Percentiles rank a stretch among this genome's conserved stretches.
Evolutionary conservation across 1,140 invertebrate species (phyloP).

Genomic region (Vanessa atalanta): DNA sequence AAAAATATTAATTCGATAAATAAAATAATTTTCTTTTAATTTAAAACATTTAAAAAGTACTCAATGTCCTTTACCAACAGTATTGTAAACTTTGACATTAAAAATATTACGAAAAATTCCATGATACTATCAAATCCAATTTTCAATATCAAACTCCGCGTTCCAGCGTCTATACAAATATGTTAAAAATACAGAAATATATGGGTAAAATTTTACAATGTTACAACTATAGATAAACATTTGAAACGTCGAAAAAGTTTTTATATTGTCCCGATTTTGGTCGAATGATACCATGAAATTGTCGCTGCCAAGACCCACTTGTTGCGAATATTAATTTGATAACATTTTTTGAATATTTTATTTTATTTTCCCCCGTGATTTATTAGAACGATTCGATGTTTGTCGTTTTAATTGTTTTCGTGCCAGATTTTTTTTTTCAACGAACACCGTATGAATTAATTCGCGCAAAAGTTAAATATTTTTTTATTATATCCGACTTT

Average conservation of each 20-base stretch:
- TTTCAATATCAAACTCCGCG: too few species aligned
- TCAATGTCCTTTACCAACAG: too few species aligned
- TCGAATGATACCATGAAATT: not conserved
- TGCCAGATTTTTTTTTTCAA: constrained; percentile 16
- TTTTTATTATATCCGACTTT: not conserved
- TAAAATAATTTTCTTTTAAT: too few species aligned
- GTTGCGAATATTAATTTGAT: constrained; percentile 24
- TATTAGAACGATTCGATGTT: constrained; percentile 19
- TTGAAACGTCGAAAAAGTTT: constrained; percentile 12
- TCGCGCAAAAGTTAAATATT: constrained; percentile 4
- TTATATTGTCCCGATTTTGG: constrained; percentile 14
- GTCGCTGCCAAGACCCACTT: constrained; percentile 30
- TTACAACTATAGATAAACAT: not conserved
- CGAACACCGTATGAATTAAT: constrained; percentile 20
- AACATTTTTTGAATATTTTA: constrained; percentile 14
- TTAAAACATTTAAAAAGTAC: too few species aligned
- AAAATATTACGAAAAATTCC: too few species aligned
- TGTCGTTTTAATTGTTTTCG: constrained; percentile 15
- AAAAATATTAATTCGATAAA: too few species aligned
- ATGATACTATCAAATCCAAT: too few species aligned
- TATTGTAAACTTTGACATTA: too few species aligned
- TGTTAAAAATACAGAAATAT: too few species aligned
- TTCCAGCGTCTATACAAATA: too few species aligned
- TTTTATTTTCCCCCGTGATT: constrained; percentile 6
- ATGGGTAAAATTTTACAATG: not conserved